phyloP scores from a whole-genome alignment of 1,140 invertebrate species.

The Lasioglossum baleicum region DNA sequence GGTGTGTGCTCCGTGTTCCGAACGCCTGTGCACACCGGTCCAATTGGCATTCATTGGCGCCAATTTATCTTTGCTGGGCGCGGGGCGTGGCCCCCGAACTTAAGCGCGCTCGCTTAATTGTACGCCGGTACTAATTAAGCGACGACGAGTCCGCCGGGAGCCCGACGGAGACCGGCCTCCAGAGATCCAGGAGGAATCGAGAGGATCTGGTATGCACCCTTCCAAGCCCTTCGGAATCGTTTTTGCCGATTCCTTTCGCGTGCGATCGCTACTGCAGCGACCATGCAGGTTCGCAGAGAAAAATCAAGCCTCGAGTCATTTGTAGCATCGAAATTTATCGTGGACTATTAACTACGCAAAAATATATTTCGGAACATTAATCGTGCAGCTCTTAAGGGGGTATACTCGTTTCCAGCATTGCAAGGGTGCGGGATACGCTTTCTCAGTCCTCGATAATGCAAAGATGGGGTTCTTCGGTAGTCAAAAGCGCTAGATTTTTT shows the following conservation, averaged over 20 bases:
- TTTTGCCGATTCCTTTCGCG: background rate
- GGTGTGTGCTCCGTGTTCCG: conserved; percentile 12
- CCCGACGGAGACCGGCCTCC: conserved; percentile 7
- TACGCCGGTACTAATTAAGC: conserved; percentile 67
- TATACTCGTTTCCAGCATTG: too few species aligned
- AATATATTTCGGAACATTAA: too few species aligned
- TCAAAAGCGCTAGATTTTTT: too few species aligned
- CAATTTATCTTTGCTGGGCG: conserved; percentile 62
- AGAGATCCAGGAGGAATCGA: background rate
- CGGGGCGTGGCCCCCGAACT: conserved; percentile 58
- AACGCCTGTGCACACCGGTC: conserved; percentile 34
- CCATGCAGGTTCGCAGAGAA: too few species aligned
- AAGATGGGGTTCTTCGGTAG: too few species aligned
- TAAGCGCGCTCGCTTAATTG: conserved; percentile 62
- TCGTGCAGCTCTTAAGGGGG: too few species aligned
- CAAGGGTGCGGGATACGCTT: too few species aligned
- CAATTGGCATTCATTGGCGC: conserved; percentile 69
- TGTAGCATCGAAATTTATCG: too few species aligned
- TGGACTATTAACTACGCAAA: too few species aligned
- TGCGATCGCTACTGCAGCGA: too few species aligned
- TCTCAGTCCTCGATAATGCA: too few species aligned
- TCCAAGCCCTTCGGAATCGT: conserved; percentile 3
- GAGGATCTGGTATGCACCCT: background rate
- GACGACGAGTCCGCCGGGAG: conserved; percentile 52
- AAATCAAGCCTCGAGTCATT: too few species aligned